Conservation (phyloP, 1,140 invertebrate genomes). For the Pachyrhynchus sulphureomaculatus region DNA sequence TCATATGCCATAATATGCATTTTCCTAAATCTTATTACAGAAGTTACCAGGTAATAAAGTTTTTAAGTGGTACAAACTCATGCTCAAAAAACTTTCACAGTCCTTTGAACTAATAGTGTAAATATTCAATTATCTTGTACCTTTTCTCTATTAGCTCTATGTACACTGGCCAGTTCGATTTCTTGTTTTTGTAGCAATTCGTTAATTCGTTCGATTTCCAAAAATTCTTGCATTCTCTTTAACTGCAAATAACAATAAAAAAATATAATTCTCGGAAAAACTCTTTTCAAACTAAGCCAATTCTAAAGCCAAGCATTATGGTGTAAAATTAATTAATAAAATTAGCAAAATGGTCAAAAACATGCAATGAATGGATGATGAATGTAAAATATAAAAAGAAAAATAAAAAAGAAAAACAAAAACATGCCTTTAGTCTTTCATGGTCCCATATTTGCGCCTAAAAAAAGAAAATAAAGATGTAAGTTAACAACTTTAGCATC, state of each 20-base stretch:
- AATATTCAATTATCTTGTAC: conserved; percentile 46
- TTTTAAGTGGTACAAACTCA: too few relatives aligned
- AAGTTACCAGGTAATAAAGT: too few relatives aligned
- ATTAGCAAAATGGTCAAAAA: not conserved
- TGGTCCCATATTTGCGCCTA: conserved; percentile 61
- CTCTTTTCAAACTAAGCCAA: too few relatives aligned
- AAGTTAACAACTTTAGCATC: conserved; percentile 21
- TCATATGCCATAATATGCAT: too few relatives aligned
- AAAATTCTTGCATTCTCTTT: conserved; percentile 55
- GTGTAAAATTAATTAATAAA: too few relatives aligned
- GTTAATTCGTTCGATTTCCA: conserved; percentile 59
- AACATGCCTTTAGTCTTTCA: conserved; percentile 65
- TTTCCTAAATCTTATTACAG: too few relatives aligned
- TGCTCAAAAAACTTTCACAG: too few relatives aligned
- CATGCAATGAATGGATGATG: conserved; percentile 6
- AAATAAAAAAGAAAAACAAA: conserved; percentile 41
- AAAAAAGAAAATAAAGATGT: conserved; percentile 53
- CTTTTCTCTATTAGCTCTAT: conserved; percentile 58
- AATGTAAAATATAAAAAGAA: too few relatives aligned
- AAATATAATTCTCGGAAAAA: too few relatives aligned
- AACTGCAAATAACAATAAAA: conserved; percentile 49
- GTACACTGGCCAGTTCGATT: conserved; percentile 54
- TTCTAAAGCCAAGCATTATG: too few relatives aligned
- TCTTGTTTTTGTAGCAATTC: conserved; percentile 58
- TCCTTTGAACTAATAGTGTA: too few relatives aligned